Evolutionary conservation across 1,140 invertebrate species (phyloP).

Genomic region (Papilio xuthus): DNA sequence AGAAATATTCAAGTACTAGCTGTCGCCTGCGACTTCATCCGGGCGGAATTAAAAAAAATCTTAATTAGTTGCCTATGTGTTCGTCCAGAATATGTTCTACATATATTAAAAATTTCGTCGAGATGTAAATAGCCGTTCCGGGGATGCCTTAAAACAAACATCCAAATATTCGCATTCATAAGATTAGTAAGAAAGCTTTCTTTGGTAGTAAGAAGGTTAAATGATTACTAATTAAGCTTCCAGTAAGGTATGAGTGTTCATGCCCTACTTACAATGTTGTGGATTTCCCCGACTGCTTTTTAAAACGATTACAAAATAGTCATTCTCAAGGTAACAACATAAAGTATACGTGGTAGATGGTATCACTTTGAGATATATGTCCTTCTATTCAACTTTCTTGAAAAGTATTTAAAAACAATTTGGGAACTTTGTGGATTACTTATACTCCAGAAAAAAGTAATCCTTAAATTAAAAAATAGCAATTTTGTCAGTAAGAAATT

Average conservation of each 20-base stretch:
- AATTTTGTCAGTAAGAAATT: not conserved
- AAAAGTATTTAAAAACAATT: no score
- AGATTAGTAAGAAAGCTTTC: no score
- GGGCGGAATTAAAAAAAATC: no score
- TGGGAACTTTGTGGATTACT: not conserved
- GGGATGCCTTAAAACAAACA: no score
- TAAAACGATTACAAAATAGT: not conserved
- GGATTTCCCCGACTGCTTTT: slow-evolving; percentile 10
- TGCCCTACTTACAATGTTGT: not conserved
- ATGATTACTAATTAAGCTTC: not conserved
- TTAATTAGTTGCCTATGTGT: no score
- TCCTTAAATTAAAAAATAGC: not conserved
- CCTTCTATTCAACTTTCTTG: no score
- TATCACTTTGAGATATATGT: no score
- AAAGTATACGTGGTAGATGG: not conserved
- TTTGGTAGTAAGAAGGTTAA: not conserved
- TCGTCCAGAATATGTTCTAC: no score
- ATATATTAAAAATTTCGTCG: no score
- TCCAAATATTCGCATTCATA: no score
- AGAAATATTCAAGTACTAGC: not conserved
- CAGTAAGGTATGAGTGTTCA: not conserved
- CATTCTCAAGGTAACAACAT: slow-evolving; percentile 4
- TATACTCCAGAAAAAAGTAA: not conserved
- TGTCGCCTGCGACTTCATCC: no score
- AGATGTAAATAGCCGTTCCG: no score